Evolutionary conservation across 2,113 vertebrate genomes (phyloP), one percentile per base, ranked within the genome.

Genomic region (Tringa solitaria): DNA sequence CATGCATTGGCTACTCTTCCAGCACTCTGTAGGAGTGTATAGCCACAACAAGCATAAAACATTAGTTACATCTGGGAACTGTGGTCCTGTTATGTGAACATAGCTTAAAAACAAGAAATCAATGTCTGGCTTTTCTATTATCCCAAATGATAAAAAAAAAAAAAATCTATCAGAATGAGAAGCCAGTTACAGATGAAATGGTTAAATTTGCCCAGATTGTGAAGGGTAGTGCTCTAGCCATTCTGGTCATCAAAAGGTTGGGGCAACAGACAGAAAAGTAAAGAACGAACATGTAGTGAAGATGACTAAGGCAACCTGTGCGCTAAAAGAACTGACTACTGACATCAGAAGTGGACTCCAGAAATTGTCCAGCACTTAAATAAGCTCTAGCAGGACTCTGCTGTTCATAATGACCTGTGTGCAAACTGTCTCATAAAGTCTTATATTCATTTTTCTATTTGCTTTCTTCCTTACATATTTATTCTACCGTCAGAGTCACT

Each of bases 31-130:
- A 54, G 72, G 48, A 74, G 15, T 23, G 32, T 70, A 48, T 50
- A 59, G n/a, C 41, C 68, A 61, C 63, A 77, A 57, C 9, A 65
- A 79, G 67, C 67, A 39, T 10, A 56, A 87, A 88, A 61, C 50
- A 60, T n/a, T 4, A 33, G 32, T 46, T 82, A 79, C 0, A 0
- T 35, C 26, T 84, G 33, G 69, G 28, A 91, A 68, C 48, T 6
- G 7, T 18, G 16, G 30, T 26, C 45, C 20, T 33, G 8, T 57
- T 61, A 61, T 0, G 0, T 9, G 56, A 84, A 37, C 5, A 18
- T 14, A 30, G 32, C 35, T 81, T 64, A 59, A 90, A 90, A 77
- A 2, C 28, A 64, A 50, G 24, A 54, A 15, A 12, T 12, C 3
- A 78, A 68, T 50, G 33, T 24, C 61, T 60, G 56, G 17, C 30